Conservation (phyloP, 2,888 invertebrate genomes). For the Brachypterus glaber region DNA sequence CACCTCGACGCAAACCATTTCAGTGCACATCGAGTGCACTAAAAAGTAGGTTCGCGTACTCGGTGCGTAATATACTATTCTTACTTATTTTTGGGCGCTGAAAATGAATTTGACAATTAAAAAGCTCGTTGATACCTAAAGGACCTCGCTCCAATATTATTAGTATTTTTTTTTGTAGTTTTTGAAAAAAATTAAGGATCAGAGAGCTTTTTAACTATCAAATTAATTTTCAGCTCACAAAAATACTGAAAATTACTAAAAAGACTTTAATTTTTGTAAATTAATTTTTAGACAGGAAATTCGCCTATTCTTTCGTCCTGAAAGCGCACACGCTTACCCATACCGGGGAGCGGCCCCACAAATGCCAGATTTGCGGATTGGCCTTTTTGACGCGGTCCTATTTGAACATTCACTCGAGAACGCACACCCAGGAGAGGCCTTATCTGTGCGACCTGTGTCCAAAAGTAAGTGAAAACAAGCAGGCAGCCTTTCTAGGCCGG, state of each 20-base stretch:
- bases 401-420: conserved; percentile 35
- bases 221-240: too few relatives aligned
- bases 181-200: too few relatives aligned
- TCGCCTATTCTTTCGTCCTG: conserved; percentile 36
- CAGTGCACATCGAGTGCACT: too few relatives aligned
- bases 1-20: too few relatives aligned
- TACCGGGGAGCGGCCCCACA: conserved; percentile 36
- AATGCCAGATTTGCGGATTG: conserved; percentile 32
- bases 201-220: too few relatives aligned
- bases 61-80: too few relatives aligned
- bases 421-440: conserved; percentile 36
- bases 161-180: too few relatives aligned
- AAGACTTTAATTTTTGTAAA: not conserved
- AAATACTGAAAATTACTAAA: not conserved
- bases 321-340: conserved; percentile 34
- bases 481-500: not conserved
- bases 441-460: conserved; percentile 34
- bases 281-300: conserved; percentile 28
- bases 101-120: too few relatives aligned
- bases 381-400: conserved; percentile 36
- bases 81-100: too few relatives aligned
- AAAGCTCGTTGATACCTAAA: too few relatives aligned
- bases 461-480: conserved; percentile 24
- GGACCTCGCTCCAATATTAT: too few relatives aligned
- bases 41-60: too few relatives aligned